Base-by-base conservation (phyloP, 2,797 vertebrate species). In the Knipowitschia caucasica region DNA sequence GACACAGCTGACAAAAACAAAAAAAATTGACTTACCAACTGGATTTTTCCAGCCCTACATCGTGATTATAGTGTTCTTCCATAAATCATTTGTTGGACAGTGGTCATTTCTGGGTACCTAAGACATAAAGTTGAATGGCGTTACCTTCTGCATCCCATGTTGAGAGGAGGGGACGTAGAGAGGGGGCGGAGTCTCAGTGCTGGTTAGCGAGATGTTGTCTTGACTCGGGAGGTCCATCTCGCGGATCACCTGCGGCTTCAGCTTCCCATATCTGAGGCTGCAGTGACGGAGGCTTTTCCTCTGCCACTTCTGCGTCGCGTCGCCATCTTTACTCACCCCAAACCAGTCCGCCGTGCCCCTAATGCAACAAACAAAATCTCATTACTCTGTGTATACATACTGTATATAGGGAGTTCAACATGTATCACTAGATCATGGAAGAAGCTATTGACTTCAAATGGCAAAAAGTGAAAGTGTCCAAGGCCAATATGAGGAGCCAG, bases 301-400 rank as follows among this genome's bases (percentile, higher is more conserved):
- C 80, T 99, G 97, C 97, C 96, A 98, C 71, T 95, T 95, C 83
- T 99, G 95, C 1, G 95, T 95, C n/a, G 94, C 88, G 0, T 98
- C 96, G 0, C 91, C 92, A 27, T 98, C 95, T 77, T 98, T 96
- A 65, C 95, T 96, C 71, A 98, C 93, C 35, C 97, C 97, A 52
- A 99, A 99, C 96, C 96, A 99, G 86, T 99, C 97, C 0, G 97
- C 97, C 0, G 97, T 98, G 71, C 96, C 95, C 92, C 96, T 99
- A 84, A 67, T 49, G 59, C 40, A 62, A 75, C 66, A 70, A 75
- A 83, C 62, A 80, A 18, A 31, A 46, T 7, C 11, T 7, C 5
- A 11, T 49, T 7, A 49, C 18, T n/a, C n/a, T n/a, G n/a, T n/a
- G n/a, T n/a, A n/a, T 21, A 14, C 21, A 18, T 21, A 20, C 6